Evolutionary conservation across 2,797 vertebrate species (phyloP), one percentile per base, ranked within the genome.

Genomic region (Monodelphis domestica): DNA sequence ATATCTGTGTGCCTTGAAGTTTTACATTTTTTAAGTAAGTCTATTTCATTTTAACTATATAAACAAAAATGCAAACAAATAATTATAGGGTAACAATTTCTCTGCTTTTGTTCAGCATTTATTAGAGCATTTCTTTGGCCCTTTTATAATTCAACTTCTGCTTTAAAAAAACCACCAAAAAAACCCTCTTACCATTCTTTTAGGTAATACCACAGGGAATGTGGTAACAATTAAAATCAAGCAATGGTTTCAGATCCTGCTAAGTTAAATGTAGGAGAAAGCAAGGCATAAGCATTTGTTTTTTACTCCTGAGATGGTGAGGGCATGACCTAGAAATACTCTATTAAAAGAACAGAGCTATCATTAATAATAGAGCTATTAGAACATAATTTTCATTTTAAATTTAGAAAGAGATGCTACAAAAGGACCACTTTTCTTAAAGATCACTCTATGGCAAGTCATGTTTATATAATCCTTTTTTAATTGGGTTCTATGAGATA

Each of bases 381-480:
- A 97, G 97, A 98, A 98, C 12, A 94, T 91, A 97, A 92, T 92
- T 98, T 97, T 91, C 55, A 96, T 56, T 97, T 97, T 98, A 97
- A 98, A 98, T 96, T 94, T 94, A 96, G 92, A 33, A 94, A 97
- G 92, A 59, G 96, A 52, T 95, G 97, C 94, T 94, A 96, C 97
- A 95, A 94, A 95, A 98, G 94, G 97, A 98, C 95, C 97, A 96
- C 87, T 96, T 97, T 97, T 95, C 88, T 97, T 98, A 98, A 98
- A 98, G 97, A 98, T 94, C 90, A 93, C 53, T 0, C 95, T 96
- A 96, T 96, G 96, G n/a, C 93, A 97, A 94, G 95, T 98, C 97
- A 89, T 97, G 95, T 98, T 98, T 98, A 97, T 97, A 95, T 97
- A 98, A 98, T 98, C 95, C 96, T 55, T 94, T 92, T 91, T 98